Base-by-base conservation (phyloP, 37 sponge, comb jelly and placozoan species). In the Ephydatia muelleri region DNA sequence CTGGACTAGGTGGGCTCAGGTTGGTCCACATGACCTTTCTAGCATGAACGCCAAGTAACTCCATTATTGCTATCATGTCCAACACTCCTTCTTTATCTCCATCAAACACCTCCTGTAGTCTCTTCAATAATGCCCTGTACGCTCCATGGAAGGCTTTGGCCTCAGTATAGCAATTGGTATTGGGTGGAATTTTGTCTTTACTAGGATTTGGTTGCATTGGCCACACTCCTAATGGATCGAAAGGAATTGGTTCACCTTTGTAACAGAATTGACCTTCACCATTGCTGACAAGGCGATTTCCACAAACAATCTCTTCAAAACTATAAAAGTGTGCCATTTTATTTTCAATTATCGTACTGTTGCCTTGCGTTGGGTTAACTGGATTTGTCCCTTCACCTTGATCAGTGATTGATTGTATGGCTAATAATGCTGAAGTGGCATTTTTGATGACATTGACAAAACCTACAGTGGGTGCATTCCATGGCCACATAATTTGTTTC, bases 151-250 rank as follows among this genome's bases (percentile, higher is more conserved):
- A 91, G 28, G 73, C 87, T 36, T 48, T 72, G 5, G 87, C 80
- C 43, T 81, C 67, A 0, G 72, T 78, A 57, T 86, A 85, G 37
- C 74, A 67, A 39, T 66, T 36, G 11, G 83, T 76, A 11, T 36
- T 65, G 4, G 34, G 77, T 3, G 16, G 33, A 21, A 77, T 47
- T 21, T 38, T 64, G 6, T 57, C 66, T n/a, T 19, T 37, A 72
- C 72, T 33, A 0, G 91, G 91, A 70, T 91, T 82, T 27, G 82
- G 65, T 22, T 74, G 74, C 91, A 91, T 81, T 29, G 91, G 91
- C 83, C 87, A 91, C 8, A 90, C 91, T 6, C 91, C 86, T 14
- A 33, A 25, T 26, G 67, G 37, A 29, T 82, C 79, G 65, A 72
- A 90, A 4, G 27, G 31, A 13, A 89, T 80, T 4, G 68, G 57